A percentile compares a stretch with the other conserved stretches of the same genome.
Conservation (phyloP, 2,113 vertebrate genomes). For the Clarias batrachus region DNA sequence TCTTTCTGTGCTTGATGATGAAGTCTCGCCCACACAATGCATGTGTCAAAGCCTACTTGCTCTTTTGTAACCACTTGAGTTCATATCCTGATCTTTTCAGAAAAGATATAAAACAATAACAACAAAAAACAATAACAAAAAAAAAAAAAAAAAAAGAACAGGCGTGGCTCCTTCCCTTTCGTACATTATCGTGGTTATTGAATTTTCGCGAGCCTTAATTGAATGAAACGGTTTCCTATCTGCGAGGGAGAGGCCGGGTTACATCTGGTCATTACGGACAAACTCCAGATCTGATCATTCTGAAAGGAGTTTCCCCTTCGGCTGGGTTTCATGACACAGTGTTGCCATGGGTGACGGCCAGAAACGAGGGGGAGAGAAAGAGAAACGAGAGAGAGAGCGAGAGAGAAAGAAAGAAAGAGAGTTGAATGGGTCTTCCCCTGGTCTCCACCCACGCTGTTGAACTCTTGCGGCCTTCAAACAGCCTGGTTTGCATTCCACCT, state of each 20-base stretch:
- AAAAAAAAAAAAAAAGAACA: not conserved
- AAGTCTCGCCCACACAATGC: conserved; percentile 60
- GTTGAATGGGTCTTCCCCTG: conserved; percentile 59
- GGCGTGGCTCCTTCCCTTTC: not conserved
- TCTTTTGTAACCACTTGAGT: conserved; percentile 58
- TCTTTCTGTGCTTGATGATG: conserved; percentile 62
- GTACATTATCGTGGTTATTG: not conserved
- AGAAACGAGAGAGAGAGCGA: conserved; percentile 27
- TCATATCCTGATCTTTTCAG: conserved; percentile 8
- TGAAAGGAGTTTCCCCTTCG: conserved; percentile 73
- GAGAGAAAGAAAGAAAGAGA: conserved; percentile 31
- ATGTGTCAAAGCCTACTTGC: conserved; percentile 64
- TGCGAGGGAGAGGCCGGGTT: conserved; percentile 44
- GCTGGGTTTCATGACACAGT: conserved; percentile 60
- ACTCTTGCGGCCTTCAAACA: conserved; percentile 54
- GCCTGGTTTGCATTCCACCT: conserved; percentile 61
- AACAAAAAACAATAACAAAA: not conserved
- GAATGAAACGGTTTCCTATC: conserved; percentile 40
- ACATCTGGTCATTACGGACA: conserved; percentile 40
- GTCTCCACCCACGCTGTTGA: conserved; percentile 49
- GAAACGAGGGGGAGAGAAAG: conserved; percentile 43
- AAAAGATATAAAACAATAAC: not conserved
- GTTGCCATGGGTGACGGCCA: conserved; percentile 63
- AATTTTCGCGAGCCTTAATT: conserved; percentile 16
- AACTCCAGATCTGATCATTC: conserved; percentile 53